These are phyloP conservation scores for Eonycteris spelaea DNA, from an alignment of 2,113 vertebrate genomes.

Conservation along the genomic window DNA sequence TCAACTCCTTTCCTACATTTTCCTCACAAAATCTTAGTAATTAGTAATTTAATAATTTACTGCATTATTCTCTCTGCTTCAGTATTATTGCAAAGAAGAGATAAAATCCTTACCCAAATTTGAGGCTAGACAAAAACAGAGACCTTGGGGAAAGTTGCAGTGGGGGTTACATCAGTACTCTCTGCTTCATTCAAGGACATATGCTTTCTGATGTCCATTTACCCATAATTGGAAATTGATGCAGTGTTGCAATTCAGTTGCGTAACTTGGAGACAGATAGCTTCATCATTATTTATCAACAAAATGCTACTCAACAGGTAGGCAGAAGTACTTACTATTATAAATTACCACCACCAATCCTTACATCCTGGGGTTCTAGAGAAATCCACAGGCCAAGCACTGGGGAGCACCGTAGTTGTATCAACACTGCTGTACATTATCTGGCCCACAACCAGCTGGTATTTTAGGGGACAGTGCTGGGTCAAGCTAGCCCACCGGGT, in stretches of 20 bases:
- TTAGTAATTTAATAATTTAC: background rate
- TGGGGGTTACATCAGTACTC: too few species aligned
- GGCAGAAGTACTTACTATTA: background rate
- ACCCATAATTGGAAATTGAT: background rate
- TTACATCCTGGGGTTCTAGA: background rate
- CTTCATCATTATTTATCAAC: background rate
- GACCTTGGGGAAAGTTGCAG: background rate
- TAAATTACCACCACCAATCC: background rate
- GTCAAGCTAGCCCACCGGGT: background rate
- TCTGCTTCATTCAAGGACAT: background rate
- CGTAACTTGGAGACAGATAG: background rate
- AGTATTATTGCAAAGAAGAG: background rate
- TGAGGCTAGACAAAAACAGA: background rate
- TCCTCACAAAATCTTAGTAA: background rate
- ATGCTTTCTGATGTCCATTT: background rate
- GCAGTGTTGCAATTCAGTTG: background rate
- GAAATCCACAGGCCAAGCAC: background rate
- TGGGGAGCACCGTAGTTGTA: rapidly evolving
- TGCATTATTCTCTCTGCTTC: background rate
- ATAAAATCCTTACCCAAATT: background rate
- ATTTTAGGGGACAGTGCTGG: background rate
- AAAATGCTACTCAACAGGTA: background rate
- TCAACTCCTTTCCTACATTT: background rate
- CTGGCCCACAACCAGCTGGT: background rate
- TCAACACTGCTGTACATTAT: background rate